Conservation (phyloP, 2,797 vertebrate species). For the Hypotaenidia philippensis region DNA sequence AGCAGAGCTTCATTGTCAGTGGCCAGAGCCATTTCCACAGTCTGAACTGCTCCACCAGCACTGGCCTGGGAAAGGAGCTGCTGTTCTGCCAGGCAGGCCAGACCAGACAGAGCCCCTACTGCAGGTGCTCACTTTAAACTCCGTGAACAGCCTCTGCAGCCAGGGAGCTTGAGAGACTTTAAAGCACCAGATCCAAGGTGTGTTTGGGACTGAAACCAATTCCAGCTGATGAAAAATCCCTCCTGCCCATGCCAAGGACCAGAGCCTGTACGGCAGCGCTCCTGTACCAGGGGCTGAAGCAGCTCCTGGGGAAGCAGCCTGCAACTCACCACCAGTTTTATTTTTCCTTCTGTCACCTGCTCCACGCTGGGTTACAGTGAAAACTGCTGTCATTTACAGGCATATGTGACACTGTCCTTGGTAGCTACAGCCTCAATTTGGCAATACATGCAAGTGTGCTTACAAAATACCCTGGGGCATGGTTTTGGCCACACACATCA, state of each 20-base stretch:
- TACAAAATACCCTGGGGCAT: background rate
- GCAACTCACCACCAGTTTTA: background rate
- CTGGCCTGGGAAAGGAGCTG: background rate
- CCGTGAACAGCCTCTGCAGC: background rate
- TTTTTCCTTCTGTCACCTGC: background rate
- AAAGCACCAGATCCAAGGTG: background rate
- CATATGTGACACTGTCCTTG: rapidly evolving
- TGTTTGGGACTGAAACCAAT: background rate
- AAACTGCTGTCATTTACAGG: background rate
- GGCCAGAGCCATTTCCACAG: background rate
- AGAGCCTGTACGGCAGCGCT: background rate
- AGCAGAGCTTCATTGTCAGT: background rate
- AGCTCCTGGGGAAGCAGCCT: background rate
- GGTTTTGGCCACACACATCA: background rate
- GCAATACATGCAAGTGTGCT: background rate
- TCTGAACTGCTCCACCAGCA: background rate
- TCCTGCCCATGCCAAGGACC: background rate
- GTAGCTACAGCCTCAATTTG: background rate
- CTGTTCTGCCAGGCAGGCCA: background rate
- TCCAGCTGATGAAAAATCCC: background rate
- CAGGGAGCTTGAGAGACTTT: background rate
- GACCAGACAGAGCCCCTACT: background rate
- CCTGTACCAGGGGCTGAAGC: background rate
- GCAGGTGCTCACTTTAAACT: background rate
- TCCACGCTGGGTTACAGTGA: background rate